phyloP scores from a whole-genome alignment of 2,113 vertebrate species.

The Hippocampus guttulatus region DNA sequence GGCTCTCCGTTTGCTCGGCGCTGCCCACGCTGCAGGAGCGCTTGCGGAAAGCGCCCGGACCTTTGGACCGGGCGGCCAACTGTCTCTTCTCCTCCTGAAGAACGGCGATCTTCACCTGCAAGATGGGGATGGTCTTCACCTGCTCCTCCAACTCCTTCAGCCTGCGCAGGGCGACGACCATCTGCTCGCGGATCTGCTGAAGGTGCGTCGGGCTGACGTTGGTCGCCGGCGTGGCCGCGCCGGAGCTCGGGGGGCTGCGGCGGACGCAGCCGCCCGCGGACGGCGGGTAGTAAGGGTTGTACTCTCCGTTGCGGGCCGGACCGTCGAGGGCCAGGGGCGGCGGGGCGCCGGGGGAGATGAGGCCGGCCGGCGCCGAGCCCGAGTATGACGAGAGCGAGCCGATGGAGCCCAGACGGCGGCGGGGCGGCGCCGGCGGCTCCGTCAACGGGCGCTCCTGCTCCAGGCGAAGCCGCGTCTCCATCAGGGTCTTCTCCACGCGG shows the following conservation, averaged over 20 bases:
- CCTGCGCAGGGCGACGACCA: constrained; percentile 88
- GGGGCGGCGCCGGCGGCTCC: constrained; percentile 73
- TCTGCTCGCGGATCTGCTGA: constrained; percentile 95
- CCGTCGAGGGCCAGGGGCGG: constrained; percentile 78
- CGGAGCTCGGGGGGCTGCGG: constrained; percentile 92
- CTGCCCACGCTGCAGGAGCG: constrained; percentile 91
- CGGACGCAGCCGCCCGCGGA: constrained; percentile 90
- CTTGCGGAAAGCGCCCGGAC: constrained; percentile 75
- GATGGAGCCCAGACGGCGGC: constrained; percentile 87
- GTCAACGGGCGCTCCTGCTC: constrained; percentile 88
- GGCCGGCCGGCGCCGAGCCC: constrained; percentile 72
- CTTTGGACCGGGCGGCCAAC: constrained; percentile 81
- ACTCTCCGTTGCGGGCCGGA: constrained; percentile 80
- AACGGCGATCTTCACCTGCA: constrained; percentile 95
- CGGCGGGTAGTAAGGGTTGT: constrained; percentile 71
- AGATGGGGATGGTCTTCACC: constrained; percentile 89
- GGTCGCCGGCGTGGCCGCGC: constrained; percentile 87
- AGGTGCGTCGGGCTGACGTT: constrained; percentile 91
- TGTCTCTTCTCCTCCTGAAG: constrained; percentile 95
- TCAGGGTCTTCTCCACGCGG: constrained; percentile 94
- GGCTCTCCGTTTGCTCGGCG: constrained; percentile 82
- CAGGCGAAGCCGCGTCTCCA: constrained; percentile 90
- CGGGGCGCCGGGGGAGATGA: constrained; percentile 69
- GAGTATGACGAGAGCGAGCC: constrained; percentile 87
- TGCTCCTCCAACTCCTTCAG: constrained; percentile 94